Evolutionary conservation across 2,113 vertebrate species (phyloP), one percentile per base, ranked within the genome.

Genomic region (Psilopogon haemacephalus): DNA sequence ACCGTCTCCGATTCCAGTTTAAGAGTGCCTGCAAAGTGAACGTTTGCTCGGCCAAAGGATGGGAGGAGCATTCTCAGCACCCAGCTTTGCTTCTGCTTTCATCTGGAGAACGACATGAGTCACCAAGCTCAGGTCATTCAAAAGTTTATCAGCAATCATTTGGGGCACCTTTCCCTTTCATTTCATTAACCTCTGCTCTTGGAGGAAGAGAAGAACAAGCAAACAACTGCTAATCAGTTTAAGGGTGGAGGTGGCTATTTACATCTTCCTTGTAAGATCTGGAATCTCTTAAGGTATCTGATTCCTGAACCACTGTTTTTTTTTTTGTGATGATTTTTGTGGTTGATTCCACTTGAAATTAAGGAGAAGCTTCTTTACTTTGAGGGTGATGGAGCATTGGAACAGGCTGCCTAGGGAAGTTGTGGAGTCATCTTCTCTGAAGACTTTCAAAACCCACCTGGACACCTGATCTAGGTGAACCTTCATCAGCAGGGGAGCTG

Each of bases 171-270:
- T 69, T 73, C 33, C n/a, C 80, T 88, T 88, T 82, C 52, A 67
- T 71, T 79, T 94, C 81, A 87, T 89, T 89, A 90, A 81, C 78
- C 64, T 87, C 55, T 79, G 67, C 70, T 87, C 68, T 58, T 79
- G 64, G 76, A 90, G 81, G 84, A 78, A 92, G 40, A 21, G 28
- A 44, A 70, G 58, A 90, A 69, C 17, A 37, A 5, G 42, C 55
- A 73, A 55, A 38, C 11, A 83, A 60, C 62, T 81, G 88, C 58
- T 75, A 65, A 76, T 74, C 33, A 88, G 44, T 40, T 90, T 33
- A 80, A 20, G 58, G 86, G 68, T 79, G 71, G 73, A 89, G 81
- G 68, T 69, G 76, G 86, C 81, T 55, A 28, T 69, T 90, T 15
- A 75, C 30, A 87, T 69, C 55, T 58, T 92, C 60, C 80, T 74